Conservation (phyloP, 2,113 vertebrate species). For the Tupaia chinensis region DNA sequence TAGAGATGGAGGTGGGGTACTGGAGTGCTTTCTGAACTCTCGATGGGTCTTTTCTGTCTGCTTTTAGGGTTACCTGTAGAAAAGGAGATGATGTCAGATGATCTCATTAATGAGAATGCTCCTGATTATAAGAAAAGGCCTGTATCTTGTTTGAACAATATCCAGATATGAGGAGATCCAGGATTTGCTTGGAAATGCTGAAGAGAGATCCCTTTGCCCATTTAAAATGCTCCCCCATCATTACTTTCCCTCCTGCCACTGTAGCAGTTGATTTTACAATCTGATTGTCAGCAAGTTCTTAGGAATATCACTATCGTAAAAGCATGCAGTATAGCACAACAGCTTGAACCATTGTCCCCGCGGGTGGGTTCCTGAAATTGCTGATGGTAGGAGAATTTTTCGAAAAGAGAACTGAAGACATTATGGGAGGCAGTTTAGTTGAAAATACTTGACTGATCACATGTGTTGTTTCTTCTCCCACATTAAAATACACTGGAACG, state of each 20-base stretch:
- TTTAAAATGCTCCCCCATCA: not conserved
- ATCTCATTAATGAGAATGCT: not conserved
- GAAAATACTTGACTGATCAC: not conserved
- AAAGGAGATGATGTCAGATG: not conserved
- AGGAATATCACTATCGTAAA: not conserved
- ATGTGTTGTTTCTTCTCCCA: not conserved
- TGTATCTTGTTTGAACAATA: not conserved
- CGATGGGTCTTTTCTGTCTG: not conserved
- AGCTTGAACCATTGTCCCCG: not conserved
- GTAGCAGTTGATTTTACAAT: not conserved
- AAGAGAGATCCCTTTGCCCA: not conserved
- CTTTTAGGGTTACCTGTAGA: not conserved
- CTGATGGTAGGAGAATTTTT: not conserved
- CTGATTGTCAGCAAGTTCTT: not conserved
- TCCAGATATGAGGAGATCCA: not conserved
- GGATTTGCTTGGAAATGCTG: not conserved
- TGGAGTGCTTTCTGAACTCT: not conserved
- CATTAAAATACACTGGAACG: not conserved
- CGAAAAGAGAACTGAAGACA: not conserved
- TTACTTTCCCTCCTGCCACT: not conserved
- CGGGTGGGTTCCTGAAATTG: not conserved
- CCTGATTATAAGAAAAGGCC: not conserved
- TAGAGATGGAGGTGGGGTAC: fast-evolving
- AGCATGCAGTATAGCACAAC: not conserved
- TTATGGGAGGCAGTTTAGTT: not conserved